Percentiles rank a stretch among this genome's conserved stretches.
phyloP scores from a whole-genome alignment of 2,888 invertebrate genomes.

The Xylota segnis region DNA sequence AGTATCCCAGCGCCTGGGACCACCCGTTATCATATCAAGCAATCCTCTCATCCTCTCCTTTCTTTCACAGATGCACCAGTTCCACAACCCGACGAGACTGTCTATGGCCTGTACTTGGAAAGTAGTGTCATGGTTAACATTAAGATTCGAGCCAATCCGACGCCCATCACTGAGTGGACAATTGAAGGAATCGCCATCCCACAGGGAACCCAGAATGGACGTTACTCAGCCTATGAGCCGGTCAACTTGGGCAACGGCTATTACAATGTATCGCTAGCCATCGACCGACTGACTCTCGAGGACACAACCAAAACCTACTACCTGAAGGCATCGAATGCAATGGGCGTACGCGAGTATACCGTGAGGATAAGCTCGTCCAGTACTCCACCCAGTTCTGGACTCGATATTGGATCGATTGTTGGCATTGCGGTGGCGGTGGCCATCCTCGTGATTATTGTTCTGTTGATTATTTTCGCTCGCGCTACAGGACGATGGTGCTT shows the following conservation, averaged over 20 bases:
- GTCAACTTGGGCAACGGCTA: slow-evolving; percentile 86
- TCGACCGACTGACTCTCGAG: slow-evolving; percentile 89
- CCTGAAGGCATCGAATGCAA: slow-evolving; percentile 88
- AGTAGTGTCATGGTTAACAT: slow-evolving; percentile 90
- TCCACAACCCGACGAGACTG: slow-evolving; percentile 86
- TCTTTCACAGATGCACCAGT: slow-evolving; percentile 87
- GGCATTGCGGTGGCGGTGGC: slow-evolving; percentile 90
- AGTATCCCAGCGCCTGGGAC: slow-evolving; percentile 81
- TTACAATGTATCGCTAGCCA: slow-evolving; percentile 89
- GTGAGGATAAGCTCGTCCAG: slow-evolving; percentile 90
- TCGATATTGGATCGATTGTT: slow-evolving; percentile 91
- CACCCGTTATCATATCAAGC: slow-evolving; percentile 18
- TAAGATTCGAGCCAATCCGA: slow-evolving; percentile 90
- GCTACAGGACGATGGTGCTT: slow-evolving; percentile 95
- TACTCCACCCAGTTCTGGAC: slow-evolving; percentile 88
- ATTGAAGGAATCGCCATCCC: slow-evolving; percentile 86
- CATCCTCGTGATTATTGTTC: slow-evolving; percentile 88
- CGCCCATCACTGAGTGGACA: slow-evolving; percentile 89
- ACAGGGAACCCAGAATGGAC: slow-evolving; percentile 84
- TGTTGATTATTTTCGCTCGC: slow-evolving; percentile 89
- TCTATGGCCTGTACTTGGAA: slow-evolving; percentile 91
- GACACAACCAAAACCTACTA: slow-evolving; percentile 91
- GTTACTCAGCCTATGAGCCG: slow-evolving; percentile 82
- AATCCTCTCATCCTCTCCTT: neutral
- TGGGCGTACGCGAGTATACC: slow-evolving; percentile 88